These are phyloP conservation scores for Eptatretus burgeri DNA, from an alignment of 2,113 vertebrate species.

Conservation along the genomic window DNA sequence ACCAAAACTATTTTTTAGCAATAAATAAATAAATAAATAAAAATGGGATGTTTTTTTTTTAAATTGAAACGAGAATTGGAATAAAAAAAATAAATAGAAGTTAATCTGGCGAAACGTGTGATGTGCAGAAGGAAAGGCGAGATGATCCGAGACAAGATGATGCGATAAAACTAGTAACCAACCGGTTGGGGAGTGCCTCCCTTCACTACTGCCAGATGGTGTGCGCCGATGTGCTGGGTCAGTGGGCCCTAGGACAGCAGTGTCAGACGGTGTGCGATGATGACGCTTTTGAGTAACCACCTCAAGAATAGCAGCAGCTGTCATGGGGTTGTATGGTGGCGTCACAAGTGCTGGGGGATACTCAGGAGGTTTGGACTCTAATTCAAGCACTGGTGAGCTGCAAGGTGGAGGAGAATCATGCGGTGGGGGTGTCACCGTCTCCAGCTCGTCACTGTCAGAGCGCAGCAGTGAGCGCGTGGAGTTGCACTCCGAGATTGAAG, in stretches of 20 bases:
- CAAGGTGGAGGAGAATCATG: neutral
- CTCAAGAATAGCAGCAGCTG: constrained; percentile 43
- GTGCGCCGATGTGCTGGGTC: neutral
- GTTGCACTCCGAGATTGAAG: constrained; percentile 76
- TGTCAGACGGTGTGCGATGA: constrained; percentile 66
- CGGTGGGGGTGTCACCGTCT: neutral
- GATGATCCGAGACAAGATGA: too few species aligned
- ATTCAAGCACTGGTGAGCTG: constrained; percentile 20
- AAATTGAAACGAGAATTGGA: too few species aligned
- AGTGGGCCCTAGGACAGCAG: constrained; percentile 39
- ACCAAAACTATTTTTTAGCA: too few species aligned
- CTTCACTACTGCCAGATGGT: constrained; percentile 1
- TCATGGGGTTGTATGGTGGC: neutral
- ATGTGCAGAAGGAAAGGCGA: too few species aligned
- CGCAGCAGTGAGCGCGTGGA: constrained; percentile 66
- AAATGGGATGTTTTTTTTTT: too few species aligned
- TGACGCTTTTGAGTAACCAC: constrained; percentile 13
- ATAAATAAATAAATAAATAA: too few species aligned
- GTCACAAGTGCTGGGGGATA: constrained; percentile 19
- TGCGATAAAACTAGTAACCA: neutral
- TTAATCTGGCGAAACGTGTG: too few species aligned
- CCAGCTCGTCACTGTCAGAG: constrained; percentile 57
- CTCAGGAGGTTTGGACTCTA: constrained; percentile 26
- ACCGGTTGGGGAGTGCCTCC: neutral
- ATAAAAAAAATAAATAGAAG: too few species aligned